Conservation (phyloP, 2,113 vertebrate species). For the Procavia capensis region DNA sequence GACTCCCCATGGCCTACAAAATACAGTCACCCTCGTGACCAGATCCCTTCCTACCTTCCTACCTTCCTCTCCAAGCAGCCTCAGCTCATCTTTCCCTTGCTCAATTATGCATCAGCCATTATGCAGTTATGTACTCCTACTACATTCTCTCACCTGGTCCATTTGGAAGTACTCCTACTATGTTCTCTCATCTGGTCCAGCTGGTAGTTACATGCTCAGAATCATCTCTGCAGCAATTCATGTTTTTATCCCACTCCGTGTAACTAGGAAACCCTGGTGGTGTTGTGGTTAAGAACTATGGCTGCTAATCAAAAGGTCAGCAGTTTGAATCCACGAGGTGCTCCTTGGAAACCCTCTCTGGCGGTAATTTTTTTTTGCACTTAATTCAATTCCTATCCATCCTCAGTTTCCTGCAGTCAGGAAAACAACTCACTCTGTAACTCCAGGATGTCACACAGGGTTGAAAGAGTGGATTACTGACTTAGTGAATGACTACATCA, state of each 20-base stretch:
- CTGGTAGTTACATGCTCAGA: too few relatives aligned
- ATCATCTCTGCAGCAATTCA: neutral
- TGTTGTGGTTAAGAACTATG: too few relatives aligned
- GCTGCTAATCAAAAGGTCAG: too few relatives aligned
- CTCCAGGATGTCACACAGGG: neutral
- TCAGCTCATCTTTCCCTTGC: neutral
- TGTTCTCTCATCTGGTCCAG: too few relatives aligned
- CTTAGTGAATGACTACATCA: neutral
- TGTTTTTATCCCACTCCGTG: neutral
- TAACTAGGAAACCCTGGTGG: too few relatives aligned
- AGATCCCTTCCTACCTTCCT: neutral
- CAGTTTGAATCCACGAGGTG: too few relatives aligned
- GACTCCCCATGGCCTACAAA: neutral
- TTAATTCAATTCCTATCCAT: neutral
- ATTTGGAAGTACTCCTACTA: fast-evolving
- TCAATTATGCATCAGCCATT: too few relatives aligned
- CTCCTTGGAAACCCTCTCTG: too few relatives aligned
- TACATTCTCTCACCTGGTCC: neutral
- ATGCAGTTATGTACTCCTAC: neutral
- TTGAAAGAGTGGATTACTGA: neutral
- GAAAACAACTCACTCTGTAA: neutral
- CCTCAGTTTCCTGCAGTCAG: neutral
- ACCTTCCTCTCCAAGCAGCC: neutral
- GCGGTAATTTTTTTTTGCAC: too few relatives aligned
- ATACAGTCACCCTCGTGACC: neutral